Evolutionary conservation across 2,113 vertebrate genomes (phyloP).

Genomic region (Camelus bactrianus): DNA sequence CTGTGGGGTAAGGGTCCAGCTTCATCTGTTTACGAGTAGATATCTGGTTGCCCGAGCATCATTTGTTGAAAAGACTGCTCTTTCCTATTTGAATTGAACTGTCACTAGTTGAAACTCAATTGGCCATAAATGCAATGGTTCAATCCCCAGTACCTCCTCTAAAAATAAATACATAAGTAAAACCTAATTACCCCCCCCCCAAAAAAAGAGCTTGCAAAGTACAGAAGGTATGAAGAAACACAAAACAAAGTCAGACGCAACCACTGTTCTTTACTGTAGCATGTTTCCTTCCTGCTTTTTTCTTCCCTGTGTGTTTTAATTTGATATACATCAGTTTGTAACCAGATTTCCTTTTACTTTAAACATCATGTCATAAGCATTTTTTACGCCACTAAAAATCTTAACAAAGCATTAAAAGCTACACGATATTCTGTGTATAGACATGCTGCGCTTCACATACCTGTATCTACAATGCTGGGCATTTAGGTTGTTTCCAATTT

Average conservation of each 20-base stretch:
- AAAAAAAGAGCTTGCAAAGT: background rate
- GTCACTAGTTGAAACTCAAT: background rate
- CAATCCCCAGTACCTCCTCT: too few relatives aligned
- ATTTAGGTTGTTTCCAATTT: background rate
- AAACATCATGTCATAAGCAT: constrained; percentile 8
- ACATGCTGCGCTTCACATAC: background rate
- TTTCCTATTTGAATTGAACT: background rate
- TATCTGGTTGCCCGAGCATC: background rate
- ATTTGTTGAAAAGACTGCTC: constrained; percentile 18
- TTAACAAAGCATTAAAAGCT: constrained; percentile 20
- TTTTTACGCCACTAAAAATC: background rate
- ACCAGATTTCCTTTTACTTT: background rate
- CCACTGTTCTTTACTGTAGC: background rate
- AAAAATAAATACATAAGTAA: too few relatives aligned
- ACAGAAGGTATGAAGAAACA: background rate
- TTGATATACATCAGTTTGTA: background rate
- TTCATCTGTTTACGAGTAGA: background rate
- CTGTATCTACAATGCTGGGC: background rate
- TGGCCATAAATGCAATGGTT: background rate
- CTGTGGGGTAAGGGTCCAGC: background rate
- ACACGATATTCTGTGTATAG: too few relatives aligned
- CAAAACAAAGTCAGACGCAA: background rate
- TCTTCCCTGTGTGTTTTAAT: background rate
- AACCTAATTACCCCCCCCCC: too few relatives aligned
- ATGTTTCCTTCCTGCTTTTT: background rate